phyloP scores from a whole-genome alignment of 37 sponge, comb jelly and placozoan species.

The Ephydatia muelleri region DNA sequence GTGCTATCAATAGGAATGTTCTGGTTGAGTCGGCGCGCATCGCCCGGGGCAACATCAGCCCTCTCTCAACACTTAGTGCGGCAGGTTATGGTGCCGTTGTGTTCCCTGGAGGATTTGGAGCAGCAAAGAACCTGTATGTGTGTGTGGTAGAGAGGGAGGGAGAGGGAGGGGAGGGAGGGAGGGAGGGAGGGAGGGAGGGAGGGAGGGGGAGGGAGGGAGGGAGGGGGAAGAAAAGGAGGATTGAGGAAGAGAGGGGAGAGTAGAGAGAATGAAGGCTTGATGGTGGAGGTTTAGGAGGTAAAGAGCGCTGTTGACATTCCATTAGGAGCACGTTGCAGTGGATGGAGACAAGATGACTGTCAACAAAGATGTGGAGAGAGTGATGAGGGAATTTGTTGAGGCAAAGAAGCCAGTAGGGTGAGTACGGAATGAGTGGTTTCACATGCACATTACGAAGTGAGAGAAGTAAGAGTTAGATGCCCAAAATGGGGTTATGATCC shows the following conservation, averaged over 20 bases:
- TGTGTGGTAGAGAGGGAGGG: background rate
- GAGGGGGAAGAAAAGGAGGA: too few relatives aligned
- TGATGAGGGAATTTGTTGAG: constrained; percentile 60
- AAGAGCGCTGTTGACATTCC: too few relatives aligned
- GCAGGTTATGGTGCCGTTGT: constrained; percentile 66
- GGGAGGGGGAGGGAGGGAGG: too few relatives aligned
- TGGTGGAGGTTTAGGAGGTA: background rate
- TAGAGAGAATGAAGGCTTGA: background rate
- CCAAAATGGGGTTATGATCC: background rate
- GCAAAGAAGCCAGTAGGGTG: constrained; percentile 87
- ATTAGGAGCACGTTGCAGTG: too few relatives aligned
- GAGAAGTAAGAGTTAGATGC: background rate
- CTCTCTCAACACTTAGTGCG: constrained; percentile 53
- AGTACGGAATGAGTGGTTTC: background rate
- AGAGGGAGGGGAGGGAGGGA: background rate
- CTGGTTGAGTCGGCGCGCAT: constrained; percentile 90
- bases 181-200: background rate
- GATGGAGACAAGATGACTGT: constrained; percentile 71
- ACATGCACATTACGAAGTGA: background rate
- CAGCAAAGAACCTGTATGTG: constrained; percentile 89
- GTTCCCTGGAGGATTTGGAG: constrained; percentile 94
- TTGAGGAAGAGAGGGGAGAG: background rate
- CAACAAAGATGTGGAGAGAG: constrained; percentile 60
- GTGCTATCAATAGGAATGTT: constrained; percentile 66
- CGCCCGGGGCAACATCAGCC: constrained; percentile 75